A percentile compares a stretch with the other conserved stretches of the same genome.
phyloP scores from a whole-genome alignment of 2,888 invertebrate species.

The Megastigmus dorsalis region DNA sequence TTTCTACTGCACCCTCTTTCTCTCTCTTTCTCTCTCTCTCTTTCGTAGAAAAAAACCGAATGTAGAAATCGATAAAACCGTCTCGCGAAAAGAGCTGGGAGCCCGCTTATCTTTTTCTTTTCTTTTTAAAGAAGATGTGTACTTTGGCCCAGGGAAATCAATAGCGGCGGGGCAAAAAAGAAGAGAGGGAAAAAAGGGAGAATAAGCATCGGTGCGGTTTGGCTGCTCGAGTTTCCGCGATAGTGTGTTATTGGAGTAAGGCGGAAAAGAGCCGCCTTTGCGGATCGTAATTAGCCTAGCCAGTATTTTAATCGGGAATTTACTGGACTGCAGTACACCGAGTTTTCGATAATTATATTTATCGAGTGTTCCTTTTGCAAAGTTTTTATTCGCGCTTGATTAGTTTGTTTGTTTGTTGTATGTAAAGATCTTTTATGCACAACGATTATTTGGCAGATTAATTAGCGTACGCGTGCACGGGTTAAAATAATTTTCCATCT shows the following conservation, averaged over 20 bases:
- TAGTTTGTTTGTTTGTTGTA: too few species aligned
- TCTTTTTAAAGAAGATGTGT: slow-evolving; percentile 43
- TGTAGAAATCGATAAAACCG: slow-evolving; percentile 53
- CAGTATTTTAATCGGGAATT: background rate
- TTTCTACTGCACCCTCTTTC: background rate
- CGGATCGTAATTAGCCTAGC: background rate
- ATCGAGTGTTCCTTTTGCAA: too few species aligned
- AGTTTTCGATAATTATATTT: background rate
- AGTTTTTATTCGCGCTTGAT: too few species aligned
- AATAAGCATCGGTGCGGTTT: background rate
- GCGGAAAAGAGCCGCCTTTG: background rate
- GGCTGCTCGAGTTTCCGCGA: background rate
- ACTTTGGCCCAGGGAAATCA: slow-evolving; percentile 40
- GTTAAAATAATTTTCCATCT: too few species aligned
- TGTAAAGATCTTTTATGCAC: too few species aligned
- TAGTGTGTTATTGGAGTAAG: slow-evolving; percentile 11
- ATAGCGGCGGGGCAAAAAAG: slow-evolving; percentile 1
- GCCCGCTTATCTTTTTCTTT: slow-evolving; percentile 41
- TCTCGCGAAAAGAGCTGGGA: slow-evolving; percentile 37
- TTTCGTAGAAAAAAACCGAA: background rate
- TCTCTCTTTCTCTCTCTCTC: slow-evolving; percentile 24
- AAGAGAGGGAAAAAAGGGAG: background rate
- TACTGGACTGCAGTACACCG: too few species aligned
- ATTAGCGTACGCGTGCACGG: too few species aligned
- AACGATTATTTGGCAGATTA: too few species aligned